Conservation (phyloP, 2,113 vertebrate genomes). For the Rhineura floridana region DNA sequence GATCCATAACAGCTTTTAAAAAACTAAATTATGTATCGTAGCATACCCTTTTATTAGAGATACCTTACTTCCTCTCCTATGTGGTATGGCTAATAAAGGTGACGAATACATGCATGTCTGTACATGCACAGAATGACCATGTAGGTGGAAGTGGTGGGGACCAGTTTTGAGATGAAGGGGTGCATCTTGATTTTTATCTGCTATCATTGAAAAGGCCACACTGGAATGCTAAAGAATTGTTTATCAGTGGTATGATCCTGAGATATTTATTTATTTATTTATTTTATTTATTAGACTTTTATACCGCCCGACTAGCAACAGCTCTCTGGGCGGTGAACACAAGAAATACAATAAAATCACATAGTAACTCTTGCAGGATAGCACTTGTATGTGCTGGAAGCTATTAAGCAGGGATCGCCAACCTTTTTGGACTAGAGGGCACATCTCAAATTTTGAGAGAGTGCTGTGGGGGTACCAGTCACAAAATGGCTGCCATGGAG, state of each 20-base stretch:
- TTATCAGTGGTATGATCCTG: neutral
- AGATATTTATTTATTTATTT: no score
- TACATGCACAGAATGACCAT: neutral
- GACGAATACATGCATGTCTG: neutral
- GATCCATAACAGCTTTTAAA: neutral
- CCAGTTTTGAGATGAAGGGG: neutral
- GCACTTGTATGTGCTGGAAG: neutral
- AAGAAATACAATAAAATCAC: no score
- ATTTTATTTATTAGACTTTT: no score
- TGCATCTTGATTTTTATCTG: neutral
- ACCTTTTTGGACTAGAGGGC: no score
- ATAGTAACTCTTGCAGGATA: neutral
- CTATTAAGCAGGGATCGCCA: no score
- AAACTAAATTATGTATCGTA: neutral
- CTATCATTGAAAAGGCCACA: neutral
- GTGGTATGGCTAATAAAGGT: neutral
- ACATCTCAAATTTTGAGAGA: no score
- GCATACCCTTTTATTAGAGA: neutral
- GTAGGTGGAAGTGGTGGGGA: no score
- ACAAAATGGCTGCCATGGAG: no score
- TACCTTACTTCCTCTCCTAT: neutral
- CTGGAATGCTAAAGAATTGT: neutral
- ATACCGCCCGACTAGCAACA: no score
- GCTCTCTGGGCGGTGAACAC: no score
- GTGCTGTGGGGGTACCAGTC: no score